Base-by-base conservation (phyloP, 2,113 vertebrate genomes). In the Siniperca knerii region DNA sequence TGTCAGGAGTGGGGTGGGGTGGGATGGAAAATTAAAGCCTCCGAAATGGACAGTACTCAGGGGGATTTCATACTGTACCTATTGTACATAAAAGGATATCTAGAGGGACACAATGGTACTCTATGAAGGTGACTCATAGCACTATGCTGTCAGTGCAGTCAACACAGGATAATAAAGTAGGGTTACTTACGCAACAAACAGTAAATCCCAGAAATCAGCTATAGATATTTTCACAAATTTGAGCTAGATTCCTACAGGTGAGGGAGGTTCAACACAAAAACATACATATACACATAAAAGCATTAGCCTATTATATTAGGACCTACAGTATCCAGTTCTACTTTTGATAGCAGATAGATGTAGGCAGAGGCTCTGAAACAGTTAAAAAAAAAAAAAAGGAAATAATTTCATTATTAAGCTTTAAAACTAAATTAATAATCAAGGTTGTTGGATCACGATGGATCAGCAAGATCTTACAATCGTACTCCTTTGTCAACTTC, bases 41-140 rank as follows among this genome's bases (percentile, higher is more conserved):
- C 44, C 5, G 2, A 46, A 58, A 58, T 67, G 70, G 42, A 50
- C 60, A 61, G 52, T 55, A 55, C 77, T 61, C 55, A 46, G 57
- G 64, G 25, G 83, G 62, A 79, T 78, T 89, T 81, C 42, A 87
- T 21, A 64, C 37, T 71, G 42, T 40, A 71, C 42, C 83, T 57
- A 44, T 29, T 82, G 77, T 18, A 83, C 71, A 89, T 91, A 72
- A 85, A 60, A 72, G 50, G 73, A 77, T 67, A 58, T 80, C 80
- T 60, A 62, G 58, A 20, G 84, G 82, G 71, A 89, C 67, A 79
- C 73, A 82, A 37, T 37, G 60, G 60, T 42, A 71, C 67, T 80
- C 65, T 48, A 54, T 90, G 75, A 87, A 87, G 85, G 90, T 87
- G 86, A 86, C 88, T 90, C 62, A 29, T 7, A 52, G 33, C 50